Percentiles rank a stretch among this genome's conserved stretches.
Conservation (phyloP, 1,140 invertebrate genomes). For the Heliconius nattereri region DNA sequence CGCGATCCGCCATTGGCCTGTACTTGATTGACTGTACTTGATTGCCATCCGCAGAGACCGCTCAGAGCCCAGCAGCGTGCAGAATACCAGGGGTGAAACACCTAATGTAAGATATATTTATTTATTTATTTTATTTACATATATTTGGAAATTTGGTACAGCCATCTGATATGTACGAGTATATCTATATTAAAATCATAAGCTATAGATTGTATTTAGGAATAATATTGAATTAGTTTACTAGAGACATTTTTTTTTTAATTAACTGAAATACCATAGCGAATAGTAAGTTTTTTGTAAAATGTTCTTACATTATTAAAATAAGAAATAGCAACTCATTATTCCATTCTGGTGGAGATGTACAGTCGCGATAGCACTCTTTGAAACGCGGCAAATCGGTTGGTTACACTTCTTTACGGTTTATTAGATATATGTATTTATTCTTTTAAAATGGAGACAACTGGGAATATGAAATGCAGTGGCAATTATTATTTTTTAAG, state of each 20-base stretch:
- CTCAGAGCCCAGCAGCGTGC: conserved; percentile 25
- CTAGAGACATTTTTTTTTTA: too few species aligned
- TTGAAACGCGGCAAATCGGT: conserved; percentile 15
- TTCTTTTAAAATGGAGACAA: conserved; percentile 6
- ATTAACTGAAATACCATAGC: too few species aligned
- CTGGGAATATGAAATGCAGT: conserved; percentile 6
- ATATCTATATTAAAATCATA: too few species aligned
- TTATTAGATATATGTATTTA: conserved; percentile 4
- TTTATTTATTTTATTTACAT: neutral
- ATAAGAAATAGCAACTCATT: neutral
- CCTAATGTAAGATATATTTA: conserved; percentile 28
- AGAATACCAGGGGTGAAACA: conserved; percentile 46
- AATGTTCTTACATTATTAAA: too few species aligned
- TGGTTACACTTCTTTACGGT: conserved; percentile 19
- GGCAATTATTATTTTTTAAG: neutral
- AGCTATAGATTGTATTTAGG: too few species aligned
- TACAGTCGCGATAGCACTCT: conserved; percentile 11
- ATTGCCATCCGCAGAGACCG: conserved; percentile 48
- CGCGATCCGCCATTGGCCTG: conserved; percentile 39
- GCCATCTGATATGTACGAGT: too few species aligned
- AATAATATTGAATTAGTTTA: too few species aligned
- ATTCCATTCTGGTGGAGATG: neutral
- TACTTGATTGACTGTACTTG: conserved; percentile 36
- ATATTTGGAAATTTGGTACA: neutral
- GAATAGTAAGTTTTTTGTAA: too few species aligned